phyloP scores from a whole-genome alignment of 2,797 vertebrate genomes.

The Enteromius anoplus region DNA sequence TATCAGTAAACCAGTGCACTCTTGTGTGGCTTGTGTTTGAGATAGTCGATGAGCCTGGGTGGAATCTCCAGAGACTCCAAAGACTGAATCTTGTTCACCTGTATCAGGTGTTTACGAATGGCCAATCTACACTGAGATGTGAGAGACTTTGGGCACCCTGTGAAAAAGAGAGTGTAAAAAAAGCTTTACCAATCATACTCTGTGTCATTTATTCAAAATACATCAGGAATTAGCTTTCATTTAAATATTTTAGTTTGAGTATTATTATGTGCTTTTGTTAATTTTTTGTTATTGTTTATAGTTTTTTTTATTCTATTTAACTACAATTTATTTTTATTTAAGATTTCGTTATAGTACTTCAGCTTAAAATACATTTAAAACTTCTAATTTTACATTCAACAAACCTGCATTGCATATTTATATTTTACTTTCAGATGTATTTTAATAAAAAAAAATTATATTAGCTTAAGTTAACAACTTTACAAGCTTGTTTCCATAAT shows the following conservation, averaged over 20 bases:
- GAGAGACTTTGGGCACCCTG: constrained; percentile 85
- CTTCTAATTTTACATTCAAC: background rate
- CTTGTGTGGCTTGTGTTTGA: constrained; percentile 75
- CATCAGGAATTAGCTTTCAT: background rate
- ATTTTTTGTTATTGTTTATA: background rate
- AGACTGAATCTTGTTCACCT: constrained; percentile 66
- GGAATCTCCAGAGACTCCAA: constrained; percentile 84
- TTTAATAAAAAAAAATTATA: too few relatives aligned
- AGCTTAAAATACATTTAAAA: background rate
- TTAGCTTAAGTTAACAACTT: background rate
- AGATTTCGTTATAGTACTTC: background rate
- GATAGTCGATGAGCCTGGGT: constrained; percentile 77
- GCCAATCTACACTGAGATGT: constrained; percentile 85
- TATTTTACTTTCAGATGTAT: background rate
- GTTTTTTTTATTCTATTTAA: background rate
- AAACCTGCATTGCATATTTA: background rate
- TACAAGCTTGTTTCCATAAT: background rate
- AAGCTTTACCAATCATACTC: background rate
- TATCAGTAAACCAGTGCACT: constrained; percentile 21
- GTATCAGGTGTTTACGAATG: constrained; percentile 77
- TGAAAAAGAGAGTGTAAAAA: constrained; percentile 15
- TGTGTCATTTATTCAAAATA: background rate
- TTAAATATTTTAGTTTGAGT: background rate
- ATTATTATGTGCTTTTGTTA: background rate
- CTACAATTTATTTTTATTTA: background rate